These are phyloP conservation scores for Frankliniella intonsa DNA, from an alignment of 2,888 invertebrate genomes.

Conservation along the genomic window DNA sequence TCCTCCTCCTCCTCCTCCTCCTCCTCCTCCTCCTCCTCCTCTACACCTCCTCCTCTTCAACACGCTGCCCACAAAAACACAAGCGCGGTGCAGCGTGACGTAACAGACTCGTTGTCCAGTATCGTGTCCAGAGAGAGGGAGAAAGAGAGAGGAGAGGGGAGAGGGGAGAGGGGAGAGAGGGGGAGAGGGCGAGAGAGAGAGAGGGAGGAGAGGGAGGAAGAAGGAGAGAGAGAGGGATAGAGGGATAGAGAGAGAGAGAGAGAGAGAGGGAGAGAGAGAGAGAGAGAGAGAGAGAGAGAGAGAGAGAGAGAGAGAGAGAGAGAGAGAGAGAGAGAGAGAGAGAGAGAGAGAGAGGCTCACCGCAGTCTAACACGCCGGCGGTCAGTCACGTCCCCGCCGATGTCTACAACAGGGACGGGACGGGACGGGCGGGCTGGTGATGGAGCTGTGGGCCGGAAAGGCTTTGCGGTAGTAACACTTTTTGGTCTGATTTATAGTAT, in stretches of 20 bases:
- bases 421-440: no score
- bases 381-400: no score
- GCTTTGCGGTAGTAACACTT: no score
- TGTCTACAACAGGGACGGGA: no score
- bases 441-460: no score
- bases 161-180: background rate
- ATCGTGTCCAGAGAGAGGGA: background rate
- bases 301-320: conserved; percentile 19
- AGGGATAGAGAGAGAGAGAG: background rate
- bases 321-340: no score
- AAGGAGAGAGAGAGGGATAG: background rate
- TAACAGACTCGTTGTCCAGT: background rate
- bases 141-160: background rate
- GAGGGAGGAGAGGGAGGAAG: background rate
- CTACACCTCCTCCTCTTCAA: background rate
- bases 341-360: no score
- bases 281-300: conserved; percentile 11
- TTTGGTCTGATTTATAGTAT: no score
- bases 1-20: background rate
- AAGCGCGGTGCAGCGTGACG: background rate
- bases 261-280: background rate
- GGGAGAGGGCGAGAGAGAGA: no score
- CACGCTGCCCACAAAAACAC: background rate
- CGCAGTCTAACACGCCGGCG: no score
- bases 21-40: background rate